phyloP scores from a whole-genome alignment of 1,140 invertebrate genomes.

The Pomacea maculata region DNA sequence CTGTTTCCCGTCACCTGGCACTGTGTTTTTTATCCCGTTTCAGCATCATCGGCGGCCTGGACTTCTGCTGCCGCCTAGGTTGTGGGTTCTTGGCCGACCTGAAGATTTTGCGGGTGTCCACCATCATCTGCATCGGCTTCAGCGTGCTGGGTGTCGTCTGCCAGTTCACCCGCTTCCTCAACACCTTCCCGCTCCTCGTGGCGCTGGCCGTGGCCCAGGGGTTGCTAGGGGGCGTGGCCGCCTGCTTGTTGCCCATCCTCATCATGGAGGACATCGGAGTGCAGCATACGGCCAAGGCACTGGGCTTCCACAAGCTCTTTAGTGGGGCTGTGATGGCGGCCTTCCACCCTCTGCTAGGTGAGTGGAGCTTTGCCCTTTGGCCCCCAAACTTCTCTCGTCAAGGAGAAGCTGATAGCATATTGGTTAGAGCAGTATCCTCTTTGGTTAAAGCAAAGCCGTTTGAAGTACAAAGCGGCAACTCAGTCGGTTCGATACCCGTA shows the following conservation, averaged over 20 bases:
- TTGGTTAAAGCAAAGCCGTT: too few species aligned
- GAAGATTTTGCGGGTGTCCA: conserved; percentile 15
- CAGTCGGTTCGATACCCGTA: neutral
- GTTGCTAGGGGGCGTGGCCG: conserved; percentile 1
- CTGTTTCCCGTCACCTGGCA: too few species aligned
- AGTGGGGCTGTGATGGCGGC: conserved; percentile 22
- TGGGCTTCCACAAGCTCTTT: conserved; percentile 23
- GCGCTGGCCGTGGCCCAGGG: conserved; percentile 14
- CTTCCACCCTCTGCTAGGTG: conserved; percentile 12
- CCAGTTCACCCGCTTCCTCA: conserved; percentile 13
- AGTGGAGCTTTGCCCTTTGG: neutral
- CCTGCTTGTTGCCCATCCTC: conserved; percentile 15
- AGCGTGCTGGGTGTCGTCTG: conserved; percentile 11
- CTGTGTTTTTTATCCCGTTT: neutral
- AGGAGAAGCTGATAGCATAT: neutral
- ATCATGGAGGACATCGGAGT: conserved; percentile 24
- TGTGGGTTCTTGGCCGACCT: conserved; percentile 11
- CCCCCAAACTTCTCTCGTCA: neutral
- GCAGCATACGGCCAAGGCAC: conserved; percentile 17
- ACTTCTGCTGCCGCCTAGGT: conserved; percentile 14
- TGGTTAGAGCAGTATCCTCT: neutral
- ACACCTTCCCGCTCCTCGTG: conserved; percentile 14
- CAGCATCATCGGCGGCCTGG: conserved; percentile 16
- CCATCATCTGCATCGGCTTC: conserved; percentile 15
- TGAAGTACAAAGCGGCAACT: too few species aligned